Conservation (phyloP, 2,113 vertebrate species). For the Sialia sialis region DNA sequence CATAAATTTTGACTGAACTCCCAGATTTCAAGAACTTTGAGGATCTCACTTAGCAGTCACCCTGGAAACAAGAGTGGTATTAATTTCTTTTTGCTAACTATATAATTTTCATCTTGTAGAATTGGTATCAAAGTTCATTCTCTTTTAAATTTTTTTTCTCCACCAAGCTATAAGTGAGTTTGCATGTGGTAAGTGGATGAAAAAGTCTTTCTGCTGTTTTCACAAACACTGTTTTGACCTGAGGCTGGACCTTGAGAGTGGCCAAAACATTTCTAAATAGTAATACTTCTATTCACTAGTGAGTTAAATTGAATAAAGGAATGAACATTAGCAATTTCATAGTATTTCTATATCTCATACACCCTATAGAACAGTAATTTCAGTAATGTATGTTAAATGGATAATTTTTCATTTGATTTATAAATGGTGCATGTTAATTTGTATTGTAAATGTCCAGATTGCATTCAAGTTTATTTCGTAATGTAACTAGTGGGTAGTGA, state of each 20-base stretch:
- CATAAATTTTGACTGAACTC: not conserved
- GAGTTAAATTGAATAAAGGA: conserved; percentile 56
- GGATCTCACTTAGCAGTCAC: not conserved
- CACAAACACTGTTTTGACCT: conserved; percentile 66
- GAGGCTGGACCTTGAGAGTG: conserved; percentile 75
- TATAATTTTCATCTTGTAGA: not conserved
- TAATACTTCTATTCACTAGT: conserved; percentile 67
- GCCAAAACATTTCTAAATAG: conserved; percentile 67
- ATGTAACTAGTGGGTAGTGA: not conserved
- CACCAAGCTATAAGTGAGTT: not conserved
- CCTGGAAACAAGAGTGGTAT: not conserved
- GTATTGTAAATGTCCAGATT: not conserved
- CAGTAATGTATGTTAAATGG: not conserved
- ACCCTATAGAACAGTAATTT: conserved; percentile 32
- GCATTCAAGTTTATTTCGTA: not conserved
- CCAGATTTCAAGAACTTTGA: not conserved
- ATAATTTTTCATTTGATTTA: conserved; percentile 10
- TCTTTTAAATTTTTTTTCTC: not conserved
- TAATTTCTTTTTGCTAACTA: not conserved
- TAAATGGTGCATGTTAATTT: not conserved
- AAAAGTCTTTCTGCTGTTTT: conserved; percentile 55
- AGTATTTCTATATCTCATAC: conserved; percentile 33
- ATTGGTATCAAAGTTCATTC: not conserved
- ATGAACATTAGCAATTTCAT: conserved; percentile 35
- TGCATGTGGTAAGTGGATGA: conserved; percentile 12